Evolutionary conservation across 2,113 vertebrate species (phyloP).

Genomic region (Brachyhypopomus occidentalis): DNA sequence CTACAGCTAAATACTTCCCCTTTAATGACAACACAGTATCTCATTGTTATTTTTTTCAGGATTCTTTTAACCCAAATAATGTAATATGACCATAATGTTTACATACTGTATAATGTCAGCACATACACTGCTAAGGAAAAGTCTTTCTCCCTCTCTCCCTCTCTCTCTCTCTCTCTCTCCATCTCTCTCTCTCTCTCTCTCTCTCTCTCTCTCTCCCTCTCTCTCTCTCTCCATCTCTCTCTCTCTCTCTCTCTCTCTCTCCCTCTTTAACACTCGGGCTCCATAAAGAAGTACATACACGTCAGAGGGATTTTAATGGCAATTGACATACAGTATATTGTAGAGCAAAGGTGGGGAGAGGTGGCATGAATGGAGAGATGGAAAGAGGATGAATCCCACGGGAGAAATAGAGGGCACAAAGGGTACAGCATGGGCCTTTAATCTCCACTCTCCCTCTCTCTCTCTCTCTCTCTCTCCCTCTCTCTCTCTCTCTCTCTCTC

Average conservation of each 20-base stretch:
- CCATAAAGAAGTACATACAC: conserved; percentile 21
- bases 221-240: conserved; percentile 9
- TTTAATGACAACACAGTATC: too few species aligned
- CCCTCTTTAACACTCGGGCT: conserved; percentile 10
- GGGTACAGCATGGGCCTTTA: conserved; percentile 36
- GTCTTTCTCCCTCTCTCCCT: too few species aligned
- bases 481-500: background rate
- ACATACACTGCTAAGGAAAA: too few species aligned
- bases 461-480: conserved; percentile 25
- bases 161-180: background rate
- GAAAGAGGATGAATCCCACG: conserved; percentile 45
- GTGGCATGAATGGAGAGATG: conserved; percentile 30
- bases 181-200: too few species aligned
- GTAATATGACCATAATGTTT: background rate
- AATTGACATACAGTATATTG: conserved; percentile 6
- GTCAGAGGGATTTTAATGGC: background rate
- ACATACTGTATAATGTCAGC: too few species aligned
- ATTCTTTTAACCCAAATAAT: background rate
- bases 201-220: conserved; percentile 17
- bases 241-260: background rate
- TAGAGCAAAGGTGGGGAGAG: conserved; percentile 20
- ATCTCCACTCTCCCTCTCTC: conserved; percentile 20
- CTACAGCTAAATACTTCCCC: too few species aligned
- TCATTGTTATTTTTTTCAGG: background rate
- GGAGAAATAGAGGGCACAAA: conserved; percentile 58